Evolutionary conservation across 2,888 invertebrate genomes (phyloP).

Genomic region (Dicranocentrus wangi): DNA sequence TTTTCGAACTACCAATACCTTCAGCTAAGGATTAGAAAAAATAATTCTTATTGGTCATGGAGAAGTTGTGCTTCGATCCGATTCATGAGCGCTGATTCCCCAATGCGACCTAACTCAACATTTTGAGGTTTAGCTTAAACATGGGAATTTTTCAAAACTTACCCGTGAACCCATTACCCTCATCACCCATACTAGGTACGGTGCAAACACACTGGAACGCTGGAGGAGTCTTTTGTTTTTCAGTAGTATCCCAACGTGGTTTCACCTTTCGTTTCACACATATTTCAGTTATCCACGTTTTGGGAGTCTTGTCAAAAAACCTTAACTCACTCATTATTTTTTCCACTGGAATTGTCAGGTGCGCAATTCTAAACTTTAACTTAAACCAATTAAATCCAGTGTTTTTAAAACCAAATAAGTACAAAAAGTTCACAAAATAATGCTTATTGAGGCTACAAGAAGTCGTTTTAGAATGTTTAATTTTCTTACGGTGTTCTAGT

Average conservation of each 20-base stretch:
- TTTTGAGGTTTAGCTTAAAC: no score
- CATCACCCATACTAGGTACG: background rate
- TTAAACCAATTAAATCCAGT: no score
- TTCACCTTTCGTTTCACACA: conserved; percentile 6
- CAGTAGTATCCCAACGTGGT: background rate
- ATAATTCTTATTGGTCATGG: no score
- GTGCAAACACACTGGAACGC: background rate
- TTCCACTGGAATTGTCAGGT: background rate
- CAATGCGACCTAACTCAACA: no score
- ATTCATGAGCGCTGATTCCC: no score
- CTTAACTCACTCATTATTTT: background rate
- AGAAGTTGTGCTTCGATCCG: no score
- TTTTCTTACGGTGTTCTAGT: no score
- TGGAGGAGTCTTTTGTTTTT: background rate
- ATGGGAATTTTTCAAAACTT: no score
- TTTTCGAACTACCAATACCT: conserved; percentile 28
- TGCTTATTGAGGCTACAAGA: no score
- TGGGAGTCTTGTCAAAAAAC: conserved; percentile 18
- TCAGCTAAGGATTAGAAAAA: conserved; percentile 13
- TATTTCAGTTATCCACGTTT: background rate
- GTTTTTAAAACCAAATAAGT: no score
- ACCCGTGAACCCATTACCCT: background rate
- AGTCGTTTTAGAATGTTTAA: no score
- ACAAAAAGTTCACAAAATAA: no score
- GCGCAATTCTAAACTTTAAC: background rate